Percentiles rank a stretch among this genome's conserved stretches.
phyloP scores from a whole-genome alignment of 2,888 invertebrate genomes.

The Exocentrus adspersus region DNA sequence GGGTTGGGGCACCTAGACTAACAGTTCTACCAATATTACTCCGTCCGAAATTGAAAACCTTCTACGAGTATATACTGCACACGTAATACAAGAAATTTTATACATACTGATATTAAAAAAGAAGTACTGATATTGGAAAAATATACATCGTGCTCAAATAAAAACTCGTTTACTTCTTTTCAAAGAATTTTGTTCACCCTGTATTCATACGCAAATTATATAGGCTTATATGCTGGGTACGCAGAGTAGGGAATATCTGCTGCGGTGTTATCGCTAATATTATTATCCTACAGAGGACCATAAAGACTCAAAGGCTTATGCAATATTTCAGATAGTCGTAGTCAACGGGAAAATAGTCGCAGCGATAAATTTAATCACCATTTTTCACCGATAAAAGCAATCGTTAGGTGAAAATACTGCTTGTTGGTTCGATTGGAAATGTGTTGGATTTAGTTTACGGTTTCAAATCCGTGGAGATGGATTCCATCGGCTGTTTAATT shows the following conservation, averaged over 20 bases:
- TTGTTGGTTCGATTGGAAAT: slow-evolving; percentile 24
- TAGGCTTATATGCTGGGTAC: slow-evolving; percentile 22
- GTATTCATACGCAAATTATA: slow-evolving; percentile 9
- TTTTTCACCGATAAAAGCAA: slow-evolving; percentile 48
- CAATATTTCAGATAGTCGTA: slow-evolving; percentile 27
- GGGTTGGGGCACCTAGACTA: no score
- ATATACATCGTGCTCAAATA: no score
- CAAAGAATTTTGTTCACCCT: no score
- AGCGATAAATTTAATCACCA: slow-evolving; percentile 54
- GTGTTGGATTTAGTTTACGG: slow-evolving; percentile 20
- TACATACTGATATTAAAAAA: no score
- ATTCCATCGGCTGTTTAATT: neutral
- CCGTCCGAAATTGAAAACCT: no score
- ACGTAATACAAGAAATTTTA: no score
- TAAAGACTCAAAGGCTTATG: slow-evolving; percentile 55
- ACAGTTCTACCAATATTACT: no score
- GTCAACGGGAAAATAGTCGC: slow-evolving; percentile 42
- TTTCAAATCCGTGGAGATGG: neutral
- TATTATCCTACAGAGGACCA: slow-evolving; percentile 56
- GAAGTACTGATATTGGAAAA: no score
- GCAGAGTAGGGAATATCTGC: slow-evolving; percentile 30
- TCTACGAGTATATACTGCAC: no score
- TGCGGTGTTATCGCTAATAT: slow-evolving; percentile 46
- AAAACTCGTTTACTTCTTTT: no score
- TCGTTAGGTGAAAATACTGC: slow-evolving; percentile 38